Conservation (phyloP, 1,140 invertebrate genomes). For the Limonius californicus region DNA sequence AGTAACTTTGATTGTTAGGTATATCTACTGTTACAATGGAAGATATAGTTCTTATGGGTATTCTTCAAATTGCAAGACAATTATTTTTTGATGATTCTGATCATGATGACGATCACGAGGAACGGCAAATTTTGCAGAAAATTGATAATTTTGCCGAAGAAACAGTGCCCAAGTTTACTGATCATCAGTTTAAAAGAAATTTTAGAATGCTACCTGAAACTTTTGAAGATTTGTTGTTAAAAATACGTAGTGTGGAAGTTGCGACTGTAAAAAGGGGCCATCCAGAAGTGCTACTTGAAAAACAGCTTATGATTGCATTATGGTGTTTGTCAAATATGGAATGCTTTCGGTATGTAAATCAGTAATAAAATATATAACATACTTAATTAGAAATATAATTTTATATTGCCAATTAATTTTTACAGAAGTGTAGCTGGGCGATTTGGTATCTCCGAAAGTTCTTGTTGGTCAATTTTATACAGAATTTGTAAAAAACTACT, state of each 20-base stretch:
- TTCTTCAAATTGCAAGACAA: too few relatives aligned
- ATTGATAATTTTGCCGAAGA: conserved; percentile 2
- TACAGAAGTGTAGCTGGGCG: background rate
- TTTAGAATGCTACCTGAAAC: background rate
- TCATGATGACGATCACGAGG: too few relatives aligned
- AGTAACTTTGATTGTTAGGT: too few relatives aligned
- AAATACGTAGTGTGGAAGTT: background rate
- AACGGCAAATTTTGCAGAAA: too few relatives aligned
- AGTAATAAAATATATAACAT: too few relatives aligned
- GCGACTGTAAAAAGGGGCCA: background rate
- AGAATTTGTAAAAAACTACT: background rate
- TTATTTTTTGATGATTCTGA: too few relatives aligned
- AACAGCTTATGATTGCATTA: background rate
- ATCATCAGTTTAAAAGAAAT: background rate
- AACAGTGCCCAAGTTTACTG: background rate
- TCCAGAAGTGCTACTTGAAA: background rate
- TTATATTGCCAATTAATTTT: too few relatives aligned
- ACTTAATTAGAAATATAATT: too few relatives aligned
- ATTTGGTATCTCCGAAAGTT: background rate
- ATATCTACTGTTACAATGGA: too few relatives aligned
- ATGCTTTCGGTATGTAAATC: background rate
- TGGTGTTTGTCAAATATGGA: background rate
- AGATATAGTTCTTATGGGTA: too few relatives aligned
- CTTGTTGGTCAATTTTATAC: background rate
- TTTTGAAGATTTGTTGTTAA: background rate